Evolutionary conservation across 2,888 invertebrate genomes (phyloP), one percentile per base, ranked within the genome.

Genomic region (Caradrina clavipalpis): DNA sequence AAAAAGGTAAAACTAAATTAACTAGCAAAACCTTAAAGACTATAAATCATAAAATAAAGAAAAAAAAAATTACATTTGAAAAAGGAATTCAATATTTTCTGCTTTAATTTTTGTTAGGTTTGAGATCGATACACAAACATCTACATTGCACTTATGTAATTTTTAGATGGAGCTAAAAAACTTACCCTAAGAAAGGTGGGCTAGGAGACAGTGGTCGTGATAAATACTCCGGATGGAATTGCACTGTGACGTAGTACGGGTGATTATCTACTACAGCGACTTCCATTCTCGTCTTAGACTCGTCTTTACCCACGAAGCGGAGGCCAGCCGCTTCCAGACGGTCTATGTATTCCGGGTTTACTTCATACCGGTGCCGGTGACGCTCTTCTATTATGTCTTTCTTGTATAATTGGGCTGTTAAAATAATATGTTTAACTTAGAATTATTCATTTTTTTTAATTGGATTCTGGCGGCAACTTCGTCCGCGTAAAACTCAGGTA

Each of bases 141-240:
- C 5, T 49, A 47, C 13, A 13, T 2, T 22, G 5, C 61, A 64
- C 13, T 7, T 47, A 45, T 17, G 7, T 45, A 45, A 17, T 35
- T 35, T 61, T 60, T 21, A 1, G 4, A 47, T 15, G 21, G 6
- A 47, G 6, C 15, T 7, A 22, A 0, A 67, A 10, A 67, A 81
- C 90, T 88, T 75, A 95, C 78, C 99, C 99, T 80, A 99, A 95
- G 93, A 99, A 99, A 10, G 99, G 99, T 4, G 99, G 99, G 26
- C 99, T 99, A 0, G 99, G 99, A 62, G 97, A 97, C 78, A 99
- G 93, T 0, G 99, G 99, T 2, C 99, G 96, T 0, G 99, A 99
- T 73, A 99, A 96, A 91, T 99, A 99, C 92, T 99, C 99, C 0
- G 99, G 99, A 94, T 99, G 99, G 94, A 98, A 99, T 94, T 99